Base-by-base conservation (phyloP, 1,140 invertebrate species). In the Tribolium madens region DNA sequence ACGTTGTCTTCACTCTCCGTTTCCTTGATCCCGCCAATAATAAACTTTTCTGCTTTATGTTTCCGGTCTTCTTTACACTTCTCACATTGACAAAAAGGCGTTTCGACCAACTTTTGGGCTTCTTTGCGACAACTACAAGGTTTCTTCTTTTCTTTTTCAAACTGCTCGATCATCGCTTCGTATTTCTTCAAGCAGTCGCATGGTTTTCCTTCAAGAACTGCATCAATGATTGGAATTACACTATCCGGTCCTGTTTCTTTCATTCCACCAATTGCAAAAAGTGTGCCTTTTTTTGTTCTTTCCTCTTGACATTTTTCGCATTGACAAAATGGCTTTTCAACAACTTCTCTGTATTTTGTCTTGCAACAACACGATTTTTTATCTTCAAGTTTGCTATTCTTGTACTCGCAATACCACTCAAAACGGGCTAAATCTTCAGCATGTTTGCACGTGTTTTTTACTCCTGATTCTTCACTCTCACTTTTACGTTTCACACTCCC, bases 131-230 rank as follows among this genome's bases (percentile, higher is more conserved):
- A 50, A 15, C 17, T 26, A 26, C 64, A 14, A 36, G 33, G 42
- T 36, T 36, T 69, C 5, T 33, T 42, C 5, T 33, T 31, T 42
- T 69, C 64, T 14, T 26, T 14, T 46, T 69, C 48, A 14, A 15
- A 50, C 3, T 14, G 6, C 5, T 73, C 26, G 12, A 81, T 57
- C 60, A 57, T 77, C 5, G 76, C 53, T 68, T 75, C 48, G 42
- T 77, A 81, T 12, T 73, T 50, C 10, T 42, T 13, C 14, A 78
- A 76, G 33, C 80, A 81, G 1, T 81, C 60, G 48, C 80, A 81
- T 18, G 52, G 42, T 75, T 72, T 76, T 33, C 14, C 60, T 17
- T 26, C 7, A 18, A 74, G 12, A 9, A 76, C 76, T 33, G 76
- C 73, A 15, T 72, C 71, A 69, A 81, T 79, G 47, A 81, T 74